phyloP scores from a whole-genome alignment of 2,797 vertebrate species.

The Cygnus olor region DNA sequence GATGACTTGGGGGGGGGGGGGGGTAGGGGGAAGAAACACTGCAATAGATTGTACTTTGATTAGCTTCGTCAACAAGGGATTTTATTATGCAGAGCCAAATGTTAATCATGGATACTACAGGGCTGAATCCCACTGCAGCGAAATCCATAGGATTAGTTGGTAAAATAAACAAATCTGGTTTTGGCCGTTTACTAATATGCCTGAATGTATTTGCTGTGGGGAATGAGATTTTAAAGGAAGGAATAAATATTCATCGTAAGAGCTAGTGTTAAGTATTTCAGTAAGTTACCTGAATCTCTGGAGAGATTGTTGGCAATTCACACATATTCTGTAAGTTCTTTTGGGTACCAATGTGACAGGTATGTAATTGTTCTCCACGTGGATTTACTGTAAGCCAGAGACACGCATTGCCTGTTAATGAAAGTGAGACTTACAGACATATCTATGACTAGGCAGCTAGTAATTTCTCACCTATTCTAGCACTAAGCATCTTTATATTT shows the following conservation, averaged over 20 bases:
- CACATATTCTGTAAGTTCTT: background rate
- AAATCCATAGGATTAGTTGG: constrained; percentile 32
- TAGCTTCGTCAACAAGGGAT: background rate
- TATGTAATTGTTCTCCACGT: background rate
- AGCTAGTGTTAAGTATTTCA: constrained; percentile 21
- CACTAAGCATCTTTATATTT: background rate
- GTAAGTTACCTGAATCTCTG: constrained; percentile 8
- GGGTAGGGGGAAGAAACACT: background rate
- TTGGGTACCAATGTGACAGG: background rate
- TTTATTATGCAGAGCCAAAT: background rate
- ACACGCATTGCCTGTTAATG: background rate
- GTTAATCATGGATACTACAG: background rate
- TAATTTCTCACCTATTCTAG: background rate
- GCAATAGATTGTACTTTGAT: background rate
- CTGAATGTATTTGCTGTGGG: constrained; percentile 28
- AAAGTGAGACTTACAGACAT: background rate
- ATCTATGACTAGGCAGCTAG: background rate
- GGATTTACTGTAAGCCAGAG: constrained; percentile 30
- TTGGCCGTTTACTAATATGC: constrained; percentile 1
- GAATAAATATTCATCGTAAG: constrained; percentile 4
- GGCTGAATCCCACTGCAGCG: background rate
- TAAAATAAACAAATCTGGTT: constrained; percentile 29
- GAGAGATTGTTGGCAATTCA: constrained; percentile 18
- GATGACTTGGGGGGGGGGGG: background rate
- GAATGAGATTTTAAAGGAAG: constrained; percentile 16